phyloP scores from a whole-genome alignment of 2,888 invertebrate genomes.

The Galeopsomyia nigrocyanea region DNA sequence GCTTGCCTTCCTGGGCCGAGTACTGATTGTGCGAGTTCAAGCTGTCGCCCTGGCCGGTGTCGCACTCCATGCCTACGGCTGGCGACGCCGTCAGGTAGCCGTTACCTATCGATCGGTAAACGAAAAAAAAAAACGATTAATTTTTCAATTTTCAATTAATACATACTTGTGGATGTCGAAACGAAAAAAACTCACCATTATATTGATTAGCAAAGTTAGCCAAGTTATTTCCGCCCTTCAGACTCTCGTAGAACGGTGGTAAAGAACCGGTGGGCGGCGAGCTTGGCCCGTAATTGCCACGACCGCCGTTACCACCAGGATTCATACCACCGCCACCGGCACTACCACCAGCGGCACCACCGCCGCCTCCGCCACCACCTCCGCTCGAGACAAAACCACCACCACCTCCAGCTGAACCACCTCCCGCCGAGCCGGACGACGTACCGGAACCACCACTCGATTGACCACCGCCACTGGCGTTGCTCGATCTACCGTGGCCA shows the following conservation, averaged over 20 bases:
- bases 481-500: constrained; percentile 80
- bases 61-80: constrained; percentile 82
- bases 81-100: constrained; percentile 79
- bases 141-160: too few species aligned
- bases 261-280: constrained; percentile 89
- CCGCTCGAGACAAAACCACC: constrained; percentile 72
- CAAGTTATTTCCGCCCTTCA: constrained; percentile 84
- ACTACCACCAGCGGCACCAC: constrained; percentile 73
- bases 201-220: constrained; percentile 76
- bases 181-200: constrained; percentile 66
- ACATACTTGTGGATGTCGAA: too few species aligned
- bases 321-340: constrained; percentile 84
- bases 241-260: constrained; percentile 90
- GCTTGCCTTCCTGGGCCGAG: constrained; percentile 72
- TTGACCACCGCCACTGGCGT: constrained; percentile 74
- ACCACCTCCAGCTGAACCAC: constrained; percentile 68
- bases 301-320: constrained; percentile 80
- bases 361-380: constrained; percentile 68
- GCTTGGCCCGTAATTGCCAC: constrained; percentile 89
- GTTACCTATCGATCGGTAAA: constrained; percentile 69
- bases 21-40: constrained; percentile 67
- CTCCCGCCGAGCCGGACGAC: constrained; percentile 58
- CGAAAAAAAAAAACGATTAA: too few species aligned
- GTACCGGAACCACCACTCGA: constrained; percentile 66
- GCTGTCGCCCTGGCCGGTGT: constrained; percentile 76